Evolutionary conservation across 2,888 invertebrate species (phyloP).

Genomic region (Dryomyza anilis): DNA sequence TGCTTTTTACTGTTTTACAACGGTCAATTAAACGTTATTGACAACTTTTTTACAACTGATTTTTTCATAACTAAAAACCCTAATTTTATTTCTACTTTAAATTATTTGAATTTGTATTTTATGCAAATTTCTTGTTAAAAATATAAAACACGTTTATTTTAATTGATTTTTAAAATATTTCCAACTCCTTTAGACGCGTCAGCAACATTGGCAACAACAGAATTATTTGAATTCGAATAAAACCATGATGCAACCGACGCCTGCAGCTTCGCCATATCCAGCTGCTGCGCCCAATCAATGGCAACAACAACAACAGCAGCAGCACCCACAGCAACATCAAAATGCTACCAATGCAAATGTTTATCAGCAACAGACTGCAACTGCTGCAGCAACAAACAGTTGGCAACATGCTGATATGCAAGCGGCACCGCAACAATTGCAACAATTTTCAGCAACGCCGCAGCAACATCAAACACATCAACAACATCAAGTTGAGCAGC

Average conservation of each 20-base stretch:
- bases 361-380: slow-evolving; percentile 24
- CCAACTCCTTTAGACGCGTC: slow-evolving; percentile 25
- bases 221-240: slow-evolving; percentile 30
- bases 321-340: slow-evolving; percentile 26
- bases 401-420: slow-evolving; percentile 23
- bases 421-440: slow-evolving; percentile 12
- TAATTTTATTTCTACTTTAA: not conserved
- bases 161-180: no score
- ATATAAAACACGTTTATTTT: not conserved
- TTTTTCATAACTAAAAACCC: not conserved
- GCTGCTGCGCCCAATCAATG: slow-evolving; percentile 24
- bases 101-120: not conserved
- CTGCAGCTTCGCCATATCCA: not conserved
- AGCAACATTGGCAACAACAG: slow-evolving; percentile 28
- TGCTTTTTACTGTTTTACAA: no score
- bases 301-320: slow-evolving; percentile 27
- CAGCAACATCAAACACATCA: slow-evolving; percentile 13
- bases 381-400: slow-evolving; percentile 10
- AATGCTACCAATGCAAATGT: slow-evolving; percentile 17
- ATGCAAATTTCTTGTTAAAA: not conserved
- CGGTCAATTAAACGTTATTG: no score
- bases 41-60: no score
- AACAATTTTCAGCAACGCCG: slow-evolving; percentile 26
- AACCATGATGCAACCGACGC: slow-evolving; percentile 33
- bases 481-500: slow-evolving; percentile 12